Conservation (phyloP, 92 coral and sea anemone species). For the Galaxea fascicularis region DNA sequence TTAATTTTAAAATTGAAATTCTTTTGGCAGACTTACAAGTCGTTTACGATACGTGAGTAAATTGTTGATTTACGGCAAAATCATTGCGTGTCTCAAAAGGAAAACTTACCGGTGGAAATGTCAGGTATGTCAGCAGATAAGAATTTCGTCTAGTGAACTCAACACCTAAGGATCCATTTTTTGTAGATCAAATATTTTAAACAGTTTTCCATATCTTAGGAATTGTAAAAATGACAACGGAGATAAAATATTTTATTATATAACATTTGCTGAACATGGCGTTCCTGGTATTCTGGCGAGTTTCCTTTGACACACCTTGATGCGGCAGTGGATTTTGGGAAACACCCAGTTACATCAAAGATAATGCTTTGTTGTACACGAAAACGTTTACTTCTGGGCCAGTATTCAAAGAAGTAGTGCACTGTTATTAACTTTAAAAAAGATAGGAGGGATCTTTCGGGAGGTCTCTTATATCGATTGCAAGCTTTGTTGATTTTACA, state of each 20-base stretch:
- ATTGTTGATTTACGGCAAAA: background rate
- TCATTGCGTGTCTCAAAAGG: conserved; percentile 27
- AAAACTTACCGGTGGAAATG: conserved; percentile 14
- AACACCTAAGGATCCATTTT: background rate
- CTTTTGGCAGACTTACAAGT: background rate
- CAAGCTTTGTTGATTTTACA: conserved; percentile 1
- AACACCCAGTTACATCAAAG: too few species aligned
- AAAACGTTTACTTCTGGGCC: background rate
- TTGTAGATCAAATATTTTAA: background rate
- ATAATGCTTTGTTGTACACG: background rate
- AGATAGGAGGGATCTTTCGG: background rate
- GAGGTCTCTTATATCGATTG: background rate
- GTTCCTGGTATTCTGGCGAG: background rate
- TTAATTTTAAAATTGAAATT: background rate
- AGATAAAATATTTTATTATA: background rate
- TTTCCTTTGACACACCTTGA: too few species aligned
- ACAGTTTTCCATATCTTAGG: background rate
- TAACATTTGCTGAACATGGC: background rate
- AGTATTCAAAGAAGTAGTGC: background rate
- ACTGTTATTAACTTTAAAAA: background rate
- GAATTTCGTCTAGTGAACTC: conserved; percentile 23
- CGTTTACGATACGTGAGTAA: background rate
- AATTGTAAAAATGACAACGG: background rate
- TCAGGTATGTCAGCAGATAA: conserved; percentile 38
- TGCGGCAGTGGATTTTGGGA: too few species aligned